These are phyloP conservation scores for Australoheros facetus DNA, from an alignment of 2,797 vertebrate genomes.

Conservation along the genomic window DNA sequence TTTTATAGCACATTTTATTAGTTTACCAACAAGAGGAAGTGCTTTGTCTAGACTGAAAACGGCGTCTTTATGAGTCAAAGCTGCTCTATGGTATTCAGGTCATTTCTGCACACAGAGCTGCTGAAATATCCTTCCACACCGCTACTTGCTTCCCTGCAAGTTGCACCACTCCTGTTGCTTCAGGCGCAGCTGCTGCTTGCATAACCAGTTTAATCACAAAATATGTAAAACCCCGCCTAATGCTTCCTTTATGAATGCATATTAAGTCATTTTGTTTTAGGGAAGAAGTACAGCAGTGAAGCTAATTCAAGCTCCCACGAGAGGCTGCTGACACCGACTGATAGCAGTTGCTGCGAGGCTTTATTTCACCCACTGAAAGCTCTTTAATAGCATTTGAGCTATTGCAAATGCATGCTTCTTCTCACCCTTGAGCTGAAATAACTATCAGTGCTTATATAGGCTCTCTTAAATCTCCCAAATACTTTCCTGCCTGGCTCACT, in stretches of 20 bases:
- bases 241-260: conserved; percentile 26
- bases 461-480: conserved; percentile 83
- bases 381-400: conserved; percentile 74
- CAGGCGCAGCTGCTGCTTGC: conserved; percentile 66
- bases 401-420: conserved; percentile 75
- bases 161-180: conserved; percentile 46
- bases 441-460: conserved; percentile 80
- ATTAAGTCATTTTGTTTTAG: conserved; percentile 41
- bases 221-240: conserved; percentile 51
- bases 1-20: conserved; percentile 81
- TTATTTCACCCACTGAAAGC: conserved; percentile 17
- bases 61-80: conserved; percentile 76
- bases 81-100: conserved; percentile 76
- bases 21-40: conserved; percentile 84
- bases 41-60: conserved; percentile 84
- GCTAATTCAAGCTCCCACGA: conserved; percentile 26
- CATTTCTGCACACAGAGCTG: conserved; percentile 72
- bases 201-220: conserved; percentile 63
- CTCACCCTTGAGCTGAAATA: conserved; percentile 82
- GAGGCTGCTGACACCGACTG: conserved; percentile 43
- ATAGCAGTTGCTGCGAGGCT: conserved; percentile 21
- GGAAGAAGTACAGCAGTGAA: conserved; percentile 18
- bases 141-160: conserved; percentile 61
- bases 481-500: conserved; percentile 83
- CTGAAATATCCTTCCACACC: conserved; percentile 66